phyloP scores from a whole-genome alignment of 2,113 vertebrate species.

The Leucopternis melanops region DNA sequence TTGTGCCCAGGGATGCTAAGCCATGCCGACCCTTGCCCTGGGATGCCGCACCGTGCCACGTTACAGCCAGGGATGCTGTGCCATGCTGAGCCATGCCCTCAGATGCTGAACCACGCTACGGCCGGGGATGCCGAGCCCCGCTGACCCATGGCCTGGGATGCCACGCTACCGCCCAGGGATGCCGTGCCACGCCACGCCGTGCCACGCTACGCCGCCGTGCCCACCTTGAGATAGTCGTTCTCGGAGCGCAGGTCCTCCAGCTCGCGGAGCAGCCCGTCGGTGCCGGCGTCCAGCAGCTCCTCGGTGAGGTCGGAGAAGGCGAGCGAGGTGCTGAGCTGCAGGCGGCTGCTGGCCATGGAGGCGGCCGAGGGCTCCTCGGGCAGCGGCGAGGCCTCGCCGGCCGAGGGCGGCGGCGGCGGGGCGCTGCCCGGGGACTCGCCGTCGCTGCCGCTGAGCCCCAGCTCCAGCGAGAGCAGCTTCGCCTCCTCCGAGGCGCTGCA shows the following conservation, averaged over 20 bases:
- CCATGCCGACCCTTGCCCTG: not conserved
- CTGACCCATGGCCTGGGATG: too few relatives aligned
- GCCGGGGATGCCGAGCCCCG: not conserved
- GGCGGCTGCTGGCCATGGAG: constrained; percentile 81
- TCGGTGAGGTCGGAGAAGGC: constrained; percentile 97
- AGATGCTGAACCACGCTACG: rapidly evolving
- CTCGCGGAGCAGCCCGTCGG: constrained; percentile 86
- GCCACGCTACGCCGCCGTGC: not conserved
- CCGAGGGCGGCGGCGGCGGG: constrained; percentile 62
- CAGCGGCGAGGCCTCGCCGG: constrained; percentile 72
- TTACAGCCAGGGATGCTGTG: not conserved
- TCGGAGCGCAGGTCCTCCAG: constrained; percentile 95
- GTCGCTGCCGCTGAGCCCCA: constrained; percentile 68
- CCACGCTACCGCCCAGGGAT: not conserved
- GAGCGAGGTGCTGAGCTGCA: constrained; percentile 88
- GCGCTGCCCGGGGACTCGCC: constrained; percentile 65
- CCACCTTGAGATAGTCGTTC: constrained; percentile 98
- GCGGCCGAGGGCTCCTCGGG: constrained; percentile 84
- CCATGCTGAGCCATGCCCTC: not conserved
- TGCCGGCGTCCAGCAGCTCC: constrained; percentile 87
- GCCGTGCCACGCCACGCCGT: not conserved
- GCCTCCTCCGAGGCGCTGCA: constrained; percentile 89
- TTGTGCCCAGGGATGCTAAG: not conserved
- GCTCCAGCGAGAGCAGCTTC: constrained; percentile 76
- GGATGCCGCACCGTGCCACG: not conserved